A percentile compares a stretch with the other conserved stretches of the same genome.
Evolutionary conservation across 2,113 vertebrate species (phyloP).

Genomic region (Tursiops truncatus): DNA sequence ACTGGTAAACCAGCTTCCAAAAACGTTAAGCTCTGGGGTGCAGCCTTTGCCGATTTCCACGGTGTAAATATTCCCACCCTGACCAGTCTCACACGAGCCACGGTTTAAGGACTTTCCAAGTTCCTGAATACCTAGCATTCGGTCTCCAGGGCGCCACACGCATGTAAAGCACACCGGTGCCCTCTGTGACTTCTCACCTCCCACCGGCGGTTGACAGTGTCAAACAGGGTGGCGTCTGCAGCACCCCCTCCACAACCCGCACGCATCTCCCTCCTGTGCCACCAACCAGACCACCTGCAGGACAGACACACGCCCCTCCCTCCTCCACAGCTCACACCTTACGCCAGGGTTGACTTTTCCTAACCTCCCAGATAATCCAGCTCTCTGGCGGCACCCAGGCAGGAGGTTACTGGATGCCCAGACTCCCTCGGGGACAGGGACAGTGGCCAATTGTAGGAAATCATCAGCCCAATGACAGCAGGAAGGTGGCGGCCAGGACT

Average conservation of each 20-base stretch:
- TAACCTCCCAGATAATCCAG: not conserved
- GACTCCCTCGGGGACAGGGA: not conserved
- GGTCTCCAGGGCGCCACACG: fast-evolving
- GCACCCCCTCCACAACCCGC: fast-evolving
- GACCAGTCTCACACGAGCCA: not conserved
- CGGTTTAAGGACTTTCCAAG: not conserved
- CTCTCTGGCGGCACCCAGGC: not conserved
- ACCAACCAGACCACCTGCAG: not conserved
- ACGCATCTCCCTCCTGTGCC: too few species aligned
- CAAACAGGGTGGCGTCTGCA: fast-evolving
- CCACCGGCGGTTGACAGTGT: not conserved
- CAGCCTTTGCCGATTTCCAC: too few species aligned
- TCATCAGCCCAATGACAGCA: not conserved
- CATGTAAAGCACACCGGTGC: fast-evolving
- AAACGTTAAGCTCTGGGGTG: fast-evolving
- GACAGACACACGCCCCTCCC: fast-evolving
- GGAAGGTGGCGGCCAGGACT: not conserved
- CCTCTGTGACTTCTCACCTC: not conserved
- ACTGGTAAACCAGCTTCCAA: not conserved
- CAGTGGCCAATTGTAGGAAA: too few species aligned
- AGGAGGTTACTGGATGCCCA: not conserved
- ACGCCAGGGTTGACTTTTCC: not conserved
- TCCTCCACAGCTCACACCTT: not conserved
- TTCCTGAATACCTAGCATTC: fast-evolving
- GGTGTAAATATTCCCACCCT: too few species aligned